These are phyloP conservation scores for Corbicula japonica DNA, from an alignment of 2,888 invertebrate species.

Conservation along the genomic window DNA sequence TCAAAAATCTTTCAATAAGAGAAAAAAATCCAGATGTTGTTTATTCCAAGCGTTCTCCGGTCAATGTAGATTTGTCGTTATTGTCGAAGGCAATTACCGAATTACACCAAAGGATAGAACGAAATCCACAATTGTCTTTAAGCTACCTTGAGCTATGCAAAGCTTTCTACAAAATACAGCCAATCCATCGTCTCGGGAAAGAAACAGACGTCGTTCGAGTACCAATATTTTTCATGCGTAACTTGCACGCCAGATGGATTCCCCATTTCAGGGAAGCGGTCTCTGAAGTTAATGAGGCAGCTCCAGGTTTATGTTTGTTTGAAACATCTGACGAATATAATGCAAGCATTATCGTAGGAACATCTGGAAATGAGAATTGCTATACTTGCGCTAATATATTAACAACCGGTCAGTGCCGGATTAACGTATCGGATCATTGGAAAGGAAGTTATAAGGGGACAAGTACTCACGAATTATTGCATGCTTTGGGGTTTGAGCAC, in stretches of 20 bases:
- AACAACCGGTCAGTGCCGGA: not conserved
- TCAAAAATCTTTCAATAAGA: no score
- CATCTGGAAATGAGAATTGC: not conserved
- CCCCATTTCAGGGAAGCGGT: not conserved
- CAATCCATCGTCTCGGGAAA: not conserved
- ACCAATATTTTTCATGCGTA: not conserved
- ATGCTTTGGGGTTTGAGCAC: slow-evolving; percentile 4
- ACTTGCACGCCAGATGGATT: not conserved
- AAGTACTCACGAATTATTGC: slow-evolving; percentile 1
- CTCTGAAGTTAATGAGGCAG: not conserved
- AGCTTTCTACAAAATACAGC: not conserved
- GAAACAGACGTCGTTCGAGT: not conserved
- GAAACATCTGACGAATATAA: not conserved
- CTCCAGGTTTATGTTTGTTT: not conserved
- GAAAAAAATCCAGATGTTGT: no score
- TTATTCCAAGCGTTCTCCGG: no score
- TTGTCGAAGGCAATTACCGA: no score
- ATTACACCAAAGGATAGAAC: no score
- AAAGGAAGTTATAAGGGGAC: not conserved
- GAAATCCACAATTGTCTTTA: no score
- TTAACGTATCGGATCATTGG: not conserved
- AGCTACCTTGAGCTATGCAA: slow-evolving; percentile 1
- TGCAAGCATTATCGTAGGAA: not conserved
- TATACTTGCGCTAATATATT: not conserved
- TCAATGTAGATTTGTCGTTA: no score